Evolutionary conservation across 1,140 invertebrate species (phyloP), one percentile per base, ranked within the genome.

Genomic region (Tetraneura akinire): DNA sequence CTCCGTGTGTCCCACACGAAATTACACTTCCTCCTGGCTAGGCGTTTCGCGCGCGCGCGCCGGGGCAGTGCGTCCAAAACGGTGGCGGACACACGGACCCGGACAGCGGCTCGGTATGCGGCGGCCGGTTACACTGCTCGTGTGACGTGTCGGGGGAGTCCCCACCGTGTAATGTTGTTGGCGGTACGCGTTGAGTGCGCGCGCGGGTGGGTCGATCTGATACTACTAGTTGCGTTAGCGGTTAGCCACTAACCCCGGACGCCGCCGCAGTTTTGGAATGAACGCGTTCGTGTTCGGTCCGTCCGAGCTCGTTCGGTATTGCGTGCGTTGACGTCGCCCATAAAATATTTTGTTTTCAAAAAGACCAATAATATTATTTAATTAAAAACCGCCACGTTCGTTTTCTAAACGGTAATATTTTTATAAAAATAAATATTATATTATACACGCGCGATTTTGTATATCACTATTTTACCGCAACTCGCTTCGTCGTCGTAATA

Each of bases 221-320:
- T 74, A 55, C 51, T 74, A 8, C 32, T 3, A 55, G 71, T 74
- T 57, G 71, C 70, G 49, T 26, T 26, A 73, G 49, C 47, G 10
- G 26, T 10, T 32, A 29, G 70, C 49, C 9, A 42, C 62, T 64
- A 9, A 32, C 32, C 32, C 32, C 32, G 32, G 32, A 21, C 4
- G 1, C 45, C 4, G 1, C 45, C 16, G 32, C 49, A 73, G 70
- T 73, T 73, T 73, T 51, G 70, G 70, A 73, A 47, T 73, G 70
- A 73, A 73, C 49, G 70, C 70, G 70, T 73, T 51, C 51, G 70
- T 73, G 70, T 73, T 73, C 70, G 70, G 70, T 73, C 47, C 70
- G 14, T 29, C 70, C 70, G 70, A 51, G 70, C 70, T 26, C 70
- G 49, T 73, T 21, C 45, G 70, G 47, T 16, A n/a, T 53, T 73